These are phyloP conservation scores for Oenanthe oenanthe DNA, from an alignment of 2,113 vertebrate genomes.

Conservation along the genomic window DNA sequence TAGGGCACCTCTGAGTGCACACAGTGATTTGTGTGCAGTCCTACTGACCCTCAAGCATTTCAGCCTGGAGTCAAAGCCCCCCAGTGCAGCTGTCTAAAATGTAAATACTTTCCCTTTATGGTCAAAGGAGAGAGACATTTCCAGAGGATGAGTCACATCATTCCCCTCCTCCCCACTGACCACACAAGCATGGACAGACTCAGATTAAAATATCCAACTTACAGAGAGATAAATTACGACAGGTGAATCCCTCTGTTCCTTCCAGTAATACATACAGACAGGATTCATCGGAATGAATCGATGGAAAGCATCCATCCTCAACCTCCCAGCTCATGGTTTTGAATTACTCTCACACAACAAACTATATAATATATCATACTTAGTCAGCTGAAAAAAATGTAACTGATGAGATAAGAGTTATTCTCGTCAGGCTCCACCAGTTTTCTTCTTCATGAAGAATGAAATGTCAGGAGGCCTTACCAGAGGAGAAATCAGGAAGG, in stretches of 20 bases:
- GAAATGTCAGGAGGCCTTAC: not conserved
- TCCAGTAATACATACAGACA: not conserved
- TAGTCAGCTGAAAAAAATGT: slow-evolving; percentile 18
- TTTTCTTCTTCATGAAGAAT: slow-evolving; percentile 23
- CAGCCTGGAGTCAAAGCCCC: not conserved
- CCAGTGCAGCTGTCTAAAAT: not conserved
- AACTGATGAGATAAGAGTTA: slow-evolving; percentile 17
- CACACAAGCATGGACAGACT: not conserved
- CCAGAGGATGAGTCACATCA: slow-evolving; percentile 11
- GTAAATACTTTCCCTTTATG: not conserved
- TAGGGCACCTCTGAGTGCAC: not conserved
- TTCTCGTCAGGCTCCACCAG: not conserved
- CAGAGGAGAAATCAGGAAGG: not conserved
- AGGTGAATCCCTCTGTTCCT: slow-evolving; percentile 32
- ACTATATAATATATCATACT: not conserved
- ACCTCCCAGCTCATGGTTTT: not conserved
- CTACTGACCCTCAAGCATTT: not conserved
- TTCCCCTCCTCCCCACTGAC: not conserved
- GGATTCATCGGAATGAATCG: not conserved
- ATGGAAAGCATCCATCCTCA: slow-evolving; percentile 2
- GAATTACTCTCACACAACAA: slow-evolving; percentile 20
- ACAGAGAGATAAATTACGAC: not conserved
- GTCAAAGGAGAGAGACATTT: not conserved
- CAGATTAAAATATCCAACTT: slow-evolving; percentile 8
- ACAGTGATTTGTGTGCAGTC: not conserved